These are phyloP conservation scores for Gallirallus australis DNA, from an alignment of 2,797 vertebrate genomes.

Conservation along the genomic window DNA sequence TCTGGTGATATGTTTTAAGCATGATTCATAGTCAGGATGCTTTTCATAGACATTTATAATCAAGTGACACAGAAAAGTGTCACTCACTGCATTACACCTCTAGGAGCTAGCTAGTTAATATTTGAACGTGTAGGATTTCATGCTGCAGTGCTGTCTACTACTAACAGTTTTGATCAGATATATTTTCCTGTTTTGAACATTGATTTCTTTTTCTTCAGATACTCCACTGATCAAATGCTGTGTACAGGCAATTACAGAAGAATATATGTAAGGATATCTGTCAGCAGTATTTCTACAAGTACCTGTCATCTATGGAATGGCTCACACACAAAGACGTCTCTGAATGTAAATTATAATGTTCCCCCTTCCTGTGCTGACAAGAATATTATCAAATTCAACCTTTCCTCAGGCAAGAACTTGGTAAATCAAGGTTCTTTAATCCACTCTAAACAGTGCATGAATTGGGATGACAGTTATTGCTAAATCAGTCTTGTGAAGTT, in stretches of 20 bases:
- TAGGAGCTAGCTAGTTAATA: neutral
- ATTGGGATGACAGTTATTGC: slow-evolving; percentile 53
- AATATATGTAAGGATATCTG: slow-evolving; percentile 28
- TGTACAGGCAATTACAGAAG: neutral
- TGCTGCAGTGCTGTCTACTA: neutral
- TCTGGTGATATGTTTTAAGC: neutral
- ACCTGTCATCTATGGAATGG: slow-evolving; percentile 31
- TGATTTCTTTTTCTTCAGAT: neutral
- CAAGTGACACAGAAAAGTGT: neutral
- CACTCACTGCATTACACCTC: neutral
- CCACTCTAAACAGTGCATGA: slow-evolving; percentile 19
- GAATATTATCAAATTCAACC: slow-evolving; percentile 57
- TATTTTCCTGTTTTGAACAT: neutral
- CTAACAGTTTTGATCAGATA: neutral
- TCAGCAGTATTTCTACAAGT: neutral
- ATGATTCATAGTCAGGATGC: neutral
- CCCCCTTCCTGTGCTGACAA: neutral
- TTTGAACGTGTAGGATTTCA: neutral
- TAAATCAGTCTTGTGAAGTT: slow-evolving; percentile 32
- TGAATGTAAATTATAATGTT: slow-evolving; percentile 62
- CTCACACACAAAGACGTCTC: slow-evolving; percentile 2
- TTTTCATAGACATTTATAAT: neutral
- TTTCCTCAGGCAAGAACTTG: slow-evolving; percentile 65
- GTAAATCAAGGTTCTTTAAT: slow-evolving; percentile 65
- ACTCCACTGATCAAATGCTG: neutral